Evolutionary conservation across 2,888 invertebrate genomes (phyloP), one percentile per base, ranked within the genome.

Genomic region (Parnassius apollo): DNA sequence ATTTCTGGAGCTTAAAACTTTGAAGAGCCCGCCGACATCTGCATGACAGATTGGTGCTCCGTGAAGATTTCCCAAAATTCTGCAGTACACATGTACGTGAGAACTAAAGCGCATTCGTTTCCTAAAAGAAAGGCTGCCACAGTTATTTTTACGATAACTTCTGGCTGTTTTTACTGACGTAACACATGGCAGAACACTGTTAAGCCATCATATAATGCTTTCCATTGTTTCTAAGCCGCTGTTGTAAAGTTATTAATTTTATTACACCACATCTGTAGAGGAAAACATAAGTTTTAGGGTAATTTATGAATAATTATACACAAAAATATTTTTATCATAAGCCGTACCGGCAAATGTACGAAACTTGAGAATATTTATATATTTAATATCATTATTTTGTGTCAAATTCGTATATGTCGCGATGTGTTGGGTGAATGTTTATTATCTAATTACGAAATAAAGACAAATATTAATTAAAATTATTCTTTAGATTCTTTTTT

Each of bases 21-120:
- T 83, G 82, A 83, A 80, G 73, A 68, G 73, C 71, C 82, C 83
- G 82, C 81, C 73, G 72, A 83, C 91, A 91, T 89, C 84, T 91
- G 91, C 87, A 84, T 75, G 72, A 73, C 91, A 91, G 86, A 89
- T 87, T 86, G 81, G 72, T 59, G 13, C 75, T 73, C 71, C 73
- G 74, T 71, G 67, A 69, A 75, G 73, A 77, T 83, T 87, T 80
- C 82, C 89, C 78, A 88, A 90, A 91, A 89, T 80, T 75, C 84
- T 85, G 85, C 83, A 76, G 74, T 77, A 81, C 90, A 90, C 79
- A 85, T 90, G 90, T 81, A 84, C 83, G 86, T 88, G 88, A 81
- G 87, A 88, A 88, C 81, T 69, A 49, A n/a, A 13, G 13, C 49
- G 76, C 77, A 80, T 82, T 83, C 82, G 81, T 81, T 81, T 78